Percentiles rank a stretch among this genome's conserved stretches.
Evolutionary conservation across 2,113 vertebrate genomes (phyloP).

Genomic region (Passer montanus): DNA sequence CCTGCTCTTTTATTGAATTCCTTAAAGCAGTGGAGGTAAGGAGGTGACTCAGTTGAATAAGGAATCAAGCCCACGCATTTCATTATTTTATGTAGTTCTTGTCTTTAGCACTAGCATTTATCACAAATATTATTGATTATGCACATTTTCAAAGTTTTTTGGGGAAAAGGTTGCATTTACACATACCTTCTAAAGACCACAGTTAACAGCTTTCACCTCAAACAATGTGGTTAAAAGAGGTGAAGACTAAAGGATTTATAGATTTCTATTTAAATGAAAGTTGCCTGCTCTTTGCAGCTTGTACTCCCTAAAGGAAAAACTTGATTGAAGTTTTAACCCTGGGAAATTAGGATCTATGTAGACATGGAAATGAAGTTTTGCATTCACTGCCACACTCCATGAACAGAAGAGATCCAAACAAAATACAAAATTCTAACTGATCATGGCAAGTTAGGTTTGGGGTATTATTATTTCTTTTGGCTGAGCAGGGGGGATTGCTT

Average conservation of each 20-base stretch:
- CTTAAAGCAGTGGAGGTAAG: background rate
- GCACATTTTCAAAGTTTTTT: background rate
- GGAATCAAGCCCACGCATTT: background rate
- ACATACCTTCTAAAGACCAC: background rate
- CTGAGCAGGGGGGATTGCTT: background rate
- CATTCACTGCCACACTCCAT: fast-evolving
- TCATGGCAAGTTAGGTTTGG: background rate
- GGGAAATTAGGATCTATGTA: background rate
- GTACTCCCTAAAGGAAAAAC: background rate
- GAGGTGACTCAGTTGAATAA: background rate
- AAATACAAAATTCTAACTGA: background rate
- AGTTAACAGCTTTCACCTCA: background rate
- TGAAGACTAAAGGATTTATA: background rate
- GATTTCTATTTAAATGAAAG: background rate
- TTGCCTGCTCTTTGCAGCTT: background rate
- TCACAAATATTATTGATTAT: background rate
- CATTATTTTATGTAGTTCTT: background rate
- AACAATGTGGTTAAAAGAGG: background rate
- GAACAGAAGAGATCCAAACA: background rate
- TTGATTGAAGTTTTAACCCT: background rate
- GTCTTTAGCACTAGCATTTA: background rate
- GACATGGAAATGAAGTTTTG: background rate
- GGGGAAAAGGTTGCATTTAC: background rate
- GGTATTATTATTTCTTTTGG: background rate
- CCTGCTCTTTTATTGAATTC: background rate